These are phyloP conservation scores for Drosophila melanica DNA, from an alignment of 1,140 invertebrate species.

Conservation along the genomic window DNA sequence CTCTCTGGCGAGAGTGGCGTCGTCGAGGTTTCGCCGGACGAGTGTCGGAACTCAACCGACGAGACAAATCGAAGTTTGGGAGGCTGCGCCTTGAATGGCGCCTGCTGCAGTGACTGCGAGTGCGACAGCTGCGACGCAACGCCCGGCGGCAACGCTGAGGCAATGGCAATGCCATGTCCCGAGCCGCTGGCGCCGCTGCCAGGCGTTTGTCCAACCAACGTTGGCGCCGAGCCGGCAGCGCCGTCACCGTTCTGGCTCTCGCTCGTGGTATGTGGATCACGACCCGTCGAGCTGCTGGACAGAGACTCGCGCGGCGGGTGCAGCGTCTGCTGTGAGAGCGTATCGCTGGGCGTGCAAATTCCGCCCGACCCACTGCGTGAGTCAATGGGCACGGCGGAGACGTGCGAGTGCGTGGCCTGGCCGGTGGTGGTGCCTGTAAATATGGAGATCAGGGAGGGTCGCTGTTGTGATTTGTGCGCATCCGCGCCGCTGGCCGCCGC, in stretches of 20 bases:
- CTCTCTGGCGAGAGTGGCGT: constrained; percentile 90
- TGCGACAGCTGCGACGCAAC: constrained; percentile 76
- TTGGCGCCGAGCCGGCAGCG: constrained; percentile 75
- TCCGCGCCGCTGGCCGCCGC: constrained; percentile 74
- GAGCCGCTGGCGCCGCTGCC: constrained; percentile 53
- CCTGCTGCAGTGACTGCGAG: constrained; percentile 80
- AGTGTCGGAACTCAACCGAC: constrained; percentile 84
- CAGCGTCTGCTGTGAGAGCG: constrained; percentile 81
- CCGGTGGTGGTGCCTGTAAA: constrained; percentile 86
- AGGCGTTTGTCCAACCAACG: constrained; percentile 60
- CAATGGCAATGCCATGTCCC: constrained; percentile 57
- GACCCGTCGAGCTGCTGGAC: constrained; percentile 80
- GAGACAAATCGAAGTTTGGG: constrained; percentile 91
- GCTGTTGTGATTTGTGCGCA: constrained; percentile 85
- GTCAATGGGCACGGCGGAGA: constrained; percentile 85
- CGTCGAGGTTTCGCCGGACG: constrained; percentile 88
- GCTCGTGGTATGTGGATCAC: constrained; percentile 81
- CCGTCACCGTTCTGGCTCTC: constrained; percentile 81
- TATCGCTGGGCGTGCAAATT: constrained; percentile 83
- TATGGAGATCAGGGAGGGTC: constrained; percentile 89
- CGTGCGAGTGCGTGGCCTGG: constrained; percentile 85
- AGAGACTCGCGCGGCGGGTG: constrained; percentile 83
- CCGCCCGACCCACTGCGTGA: constrained; percentile 81
- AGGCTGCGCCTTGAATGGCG: constrained; percentile 83
- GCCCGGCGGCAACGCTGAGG: constrained; percentile 59